phyloP scores from a whole-genome alignment of 1,140 invertebrate genomes.

The Aphelinus atriplicis region DNA sequence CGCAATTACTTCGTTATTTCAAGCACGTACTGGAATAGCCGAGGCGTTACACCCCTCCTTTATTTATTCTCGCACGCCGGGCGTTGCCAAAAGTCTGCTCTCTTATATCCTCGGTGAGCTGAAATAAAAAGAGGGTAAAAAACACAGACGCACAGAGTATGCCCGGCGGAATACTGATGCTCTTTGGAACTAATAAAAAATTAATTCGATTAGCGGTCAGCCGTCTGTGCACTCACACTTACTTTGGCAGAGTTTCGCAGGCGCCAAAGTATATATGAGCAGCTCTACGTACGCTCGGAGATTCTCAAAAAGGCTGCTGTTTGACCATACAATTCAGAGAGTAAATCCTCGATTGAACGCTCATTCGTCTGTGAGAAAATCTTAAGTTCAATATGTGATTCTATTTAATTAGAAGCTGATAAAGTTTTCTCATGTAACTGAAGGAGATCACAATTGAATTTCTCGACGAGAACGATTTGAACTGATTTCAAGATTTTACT shows the following conservation, averaged over 20 bases:
- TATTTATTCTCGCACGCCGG: conserved; percentile 36
- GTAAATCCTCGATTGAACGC: too few species aligned
- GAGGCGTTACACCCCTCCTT: conserved; percentile 26
- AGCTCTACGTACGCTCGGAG: too few species aligned
- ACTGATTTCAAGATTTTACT: too few species aligned
- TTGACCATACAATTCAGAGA: too few species aligned
- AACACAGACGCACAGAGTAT: conserved; percentile 7
- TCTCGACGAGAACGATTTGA: too few species aligned
- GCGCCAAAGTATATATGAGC: background rate
- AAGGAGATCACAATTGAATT: too few species aligned
- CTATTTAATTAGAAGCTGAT: too few species aligned
- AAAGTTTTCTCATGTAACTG: too few species aligned
- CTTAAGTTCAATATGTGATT: too few species aligned
- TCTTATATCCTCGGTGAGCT: conserved; percentile 9
- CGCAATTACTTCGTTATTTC: conserved; percentile 36
- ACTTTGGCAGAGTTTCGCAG: background rate
- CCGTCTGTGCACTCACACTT: conserved; percentile 11
- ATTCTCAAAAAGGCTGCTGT: too few species aligned
- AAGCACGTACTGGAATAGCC: conserved; percentile 25
- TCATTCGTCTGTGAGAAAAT: too few species aligned
- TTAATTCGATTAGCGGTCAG: conserved; percentile 38
- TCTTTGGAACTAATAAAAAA: conserved; percentile 32
- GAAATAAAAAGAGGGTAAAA: conserved; percentile 10
- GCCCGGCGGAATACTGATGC: conserved; percentile 33
- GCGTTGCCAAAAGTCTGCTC: conserved; percentile 30